Conservation (phyloP, 2,888 invertebrate species). For the Drosophila merina region DNA sequence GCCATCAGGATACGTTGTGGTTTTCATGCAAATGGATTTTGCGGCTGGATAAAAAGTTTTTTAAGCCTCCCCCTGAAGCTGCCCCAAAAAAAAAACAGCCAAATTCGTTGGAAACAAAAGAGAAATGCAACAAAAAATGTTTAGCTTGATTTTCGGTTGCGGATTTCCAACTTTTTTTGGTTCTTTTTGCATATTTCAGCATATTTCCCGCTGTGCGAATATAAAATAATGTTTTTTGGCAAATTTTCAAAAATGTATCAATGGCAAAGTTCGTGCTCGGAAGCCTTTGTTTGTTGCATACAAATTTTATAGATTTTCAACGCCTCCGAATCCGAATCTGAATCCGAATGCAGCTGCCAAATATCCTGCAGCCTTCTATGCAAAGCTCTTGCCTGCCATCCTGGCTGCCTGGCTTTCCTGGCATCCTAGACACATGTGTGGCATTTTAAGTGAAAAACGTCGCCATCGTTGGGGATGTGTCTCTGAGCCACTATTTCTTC, state of each 20-base stretch:
- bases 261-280: slow-evolving; percentile 28
- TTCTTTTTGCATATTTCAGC: slow-evolving; percentile 35
- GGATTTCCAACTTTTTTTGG: slow-evolving; percentile 24
- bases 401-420: slow-evolving; percentile 6
- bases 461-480: slow-evolving; percentile 54
- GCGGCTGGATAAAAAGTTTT: slow-evolving; percentile 34
- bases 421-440: slow-evolving; percentile 40
- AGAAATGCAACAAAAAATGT: slow-evolving; percentile 22
- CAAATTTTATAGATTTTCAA: slow-evolving; percentile 74
- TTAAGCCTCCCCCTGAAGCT: neutral
- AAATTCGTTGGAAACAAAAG: slow-evolving; percentile 16
- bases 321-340: slow-evolving; percentile 42
- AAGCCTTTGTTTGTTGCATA: slow-evolving; percentile 62
- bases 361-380: slow-evolving; percentile 63
- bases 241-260: slow-evolving; percentile 57
- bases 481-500: slow-evolving; percentile 7
- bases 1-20: slow-evolving; percentile 13
- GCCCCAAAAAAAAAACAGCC: neutral
- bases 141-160: slow-evolving; percentile 34
- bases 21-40: slow-evolving; percentile 39
- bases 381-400: slow-evolving; percentile 16
- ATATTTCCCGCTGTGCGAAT: slow-evolving; percentile 25
- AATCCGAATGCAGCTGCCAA: slow-evolving; percentile 53
- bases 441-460: slow-evolving; percentile 72
- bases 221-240: slow-evolving; percentile 53